Base-by-base conservation (phyloP, 2,113 vertebrate genomes). In the Trogon melanurus region DNA sequence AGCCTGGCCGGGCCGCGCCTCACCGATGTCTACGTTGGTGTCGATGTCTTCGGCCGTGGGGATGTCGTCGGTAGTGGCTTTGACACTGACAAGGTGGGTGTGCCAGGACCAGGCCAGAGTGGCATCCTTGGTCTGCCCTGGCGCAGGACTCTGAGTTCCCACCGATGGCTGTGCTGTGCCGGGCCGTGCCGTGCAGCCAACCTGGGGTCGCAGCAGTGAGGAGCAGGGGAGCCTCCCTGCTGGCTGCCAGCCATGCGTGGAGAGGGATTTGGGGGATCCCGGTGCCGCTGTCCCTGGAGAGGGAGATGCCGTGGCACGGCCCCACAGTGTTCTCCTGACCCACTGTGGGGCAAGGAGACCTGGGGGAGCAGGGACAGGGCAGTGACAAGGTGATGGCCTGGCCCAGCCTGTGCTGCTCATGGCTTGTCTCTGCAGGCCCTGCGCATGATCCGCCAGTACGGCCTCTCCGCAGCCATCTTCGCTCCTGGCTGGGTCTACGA, bases 401-500 rank as follows among this genome's bases (percentile, higher is more conserved):
- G 38, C 54, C 50, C 4, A 6, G 20, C 48, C 79, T 0, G 0
- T 8, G 20, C 58, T 53, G 17, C 73, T 72, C 56, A 67, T 64
- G 0, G 1, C 86, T 51, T 2, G 0, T 88, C 62, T 41, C 91
- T 26, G 5, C 84, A 99, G 99, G 98, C 99, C 0, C 97, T 99
- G 95, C 97, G 98, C 78, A 58, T 99, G 94, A 99, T 99, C 79
- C 98, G 99, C 15, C 98, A 98, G 86, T 94, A 98, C 1, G 95
- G 97, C 67, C 98, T 99, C 91, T 99, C 99, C 0, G 95, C 96
- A 0, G 99, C 99, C 56, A 97, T 99, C 89, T 99, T 99, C 3
- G 99, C 99, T 48, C 99, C 99, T 0, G 99, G 99, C 92, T 99
- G 99, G 99, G 99, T 99, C n/a, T 99, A 99, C 0, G 99, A 99